Base-by-base conservation (phyloP, 1,140 invertebrate genomes). In the Aphelenchoides besseyi region DNA sequence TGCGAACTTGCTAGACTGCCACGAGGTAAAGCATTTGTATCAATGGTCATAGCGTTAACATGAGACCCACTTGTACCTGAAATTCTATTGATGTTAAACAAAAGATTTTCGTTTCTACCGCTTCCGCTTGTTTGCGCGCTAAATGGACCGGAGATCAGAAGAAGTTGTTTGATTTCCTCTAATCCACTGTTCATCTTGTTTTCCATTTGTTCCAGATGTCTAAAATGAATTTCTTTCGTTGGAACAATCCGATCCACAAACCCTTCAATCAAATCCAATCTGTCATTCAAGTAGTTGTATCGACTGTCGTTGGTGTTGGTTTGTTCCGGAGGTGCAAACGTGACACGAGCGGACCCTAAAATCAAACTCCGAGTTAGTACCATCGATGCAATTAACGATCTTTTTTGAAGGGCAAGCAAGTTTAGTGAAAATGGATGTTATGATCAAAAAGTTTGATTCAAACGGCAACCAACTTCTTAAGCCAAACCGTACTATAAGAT, bases 161-260 rank as follows among this genome's bases (percentile, higher is more conserved):
- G 62, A 9, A 57, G 35, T 23, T 70, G 75, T 23, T 81, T 62
- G 3, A 81, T 77, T 52, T 74, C 69, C 37, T 82, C 80, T 16
- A 82, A 68, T 55, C 83, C 77, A 9, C 62, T 72, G 68, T 82
- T 82, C 71, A 82, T 77, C 54, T 82, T 82, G 74, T 82, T 82
- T 35, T 82, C 74, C 79, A 82, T 82, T 70, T 70, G 59, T 41
- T 80, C 78, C 26, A 82, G 67, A 64, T 83, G 79, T 9, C 80
- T 82, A 61, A 75, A 75, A 35, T 36, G n/a, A n/a, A 18, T 69
- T 30, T 35, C 53, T 78, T 33, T 67, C 70, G 52, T 59, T 71
- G 30, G 36, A 77, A 36, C 72, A 69, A 5, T 70, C 68, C 35
- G 41, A 36, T 12, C 9, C 8, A 1, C 18, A 32, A 61, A 76